Evolutionary conservation across 2,797 vertebrate genomes (phyloP), one percentile per base, ranked within the genome.

Genomic region (Australoheros facetus): DNA sequence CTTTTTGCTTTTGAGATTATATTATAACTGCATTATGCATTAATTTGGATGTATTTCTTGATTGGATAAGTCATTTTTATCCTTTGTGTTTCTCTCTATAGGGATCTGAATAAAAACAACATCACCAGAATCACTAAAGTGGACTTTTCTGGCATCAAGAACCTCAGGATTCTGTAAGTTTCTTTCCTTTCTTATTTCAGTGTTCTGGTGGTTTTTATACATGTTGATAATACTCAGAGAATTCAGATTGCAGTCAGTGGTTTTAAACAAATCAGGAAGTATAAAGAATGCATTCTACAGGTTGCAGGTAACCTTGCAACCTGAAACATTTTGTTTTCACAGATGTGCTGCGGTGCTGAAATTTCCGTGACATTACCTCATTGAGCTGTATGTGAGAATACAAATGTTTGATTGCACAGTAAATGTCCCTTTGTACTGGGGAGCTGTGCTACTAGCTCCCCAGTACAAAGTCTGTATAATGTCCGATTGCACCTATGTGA

Each of bases 41-140:
- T 0, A 4, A 10, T 12, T 14, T 19, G 21, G 17, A 26, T 48
- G 14, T 45, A 28, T 1, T 2, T 19, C 14, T 37, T 30, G n/a
- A 54, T 39, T 45, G 7, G 17, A 56, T 48, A 7, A 48, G 2
- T 80, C 5, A 73, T 53, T 6, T 2, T 7, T 77, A 56, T 64
- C 62, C 16, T 26, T 12, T 66, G 11, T 42, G n/a, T 87, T 54
- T 89, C 23, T 87, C 59, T 86, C 54, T 82, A 14, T 87, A 99
- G 98, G 92, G 98, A 99, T 92, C 92, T 99, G 92, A 98, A 99
- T 93, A 96, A 96, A 94, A 99, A 99, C 88, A 99, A 99, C 87
- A 98, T 99, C 93, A 98, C 97, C 77, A 96, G 97, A 84, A 97
- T 99, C 92, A 97, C 97, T 1, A 99, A 99, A 94, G 97, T 94